Evolutionary conservation across 64 coral and sea anemone species (phyloP), one percentile per base, ranked within the genome.

Genomic region (Cladopsammia gracilis): DNA sequence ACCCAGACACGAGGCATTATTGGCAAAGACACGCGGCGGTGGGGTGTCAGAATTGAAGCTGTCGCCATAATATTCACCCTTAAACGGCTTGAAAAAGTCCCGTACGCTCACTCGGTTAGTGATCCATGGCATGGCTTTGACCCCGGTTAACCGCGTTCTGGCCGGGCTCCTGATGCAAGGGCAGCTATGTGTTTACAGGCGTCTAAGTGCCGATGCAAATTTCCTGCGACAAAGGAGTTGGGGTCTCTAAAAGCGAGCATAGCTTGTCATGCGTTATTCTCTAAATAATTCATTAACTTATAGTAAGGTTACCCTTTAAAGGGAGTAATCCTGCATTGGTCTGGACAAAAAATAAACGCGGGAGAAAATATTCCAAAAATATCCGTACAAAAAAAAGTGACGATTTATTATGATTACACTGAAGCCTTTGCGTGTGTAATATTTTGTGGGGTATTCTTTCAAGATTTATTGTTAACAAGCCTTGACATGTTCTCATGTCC

Each of bases 41-140:
- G 83, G 83, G 0, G 66, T 5, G 15, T 70, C 62, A 4, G 62
- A 49, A 65, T 86, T 6, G 66, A 48, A 86, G 66, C 8, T 10
- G 3, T 84, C 80, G 4, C 80, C 14, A 4, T 12, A 10, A 82
- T 5, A 78, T 0, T 25, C 6, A 43, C 16, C 6, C 53, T n/a
- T 43, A 61, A 83, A 61, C 52, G 53, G 79, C 3, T 83, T 22
- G 56, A 83, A 83, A 61, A 54, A 83, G 3, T 62, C 26, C 7
- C 1, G 43, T 20, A 83, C 56, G 45, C 4, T 3, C 19, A 83
- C 79, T 61, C 60, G 24, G 60, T 60, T 19, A 25, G 13, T 34
- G 23, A 83, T 83, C 79, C 79, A 60, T 12, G 7, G 18, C 34
- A 83, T n/a, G n/a, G n/a, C n/a, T n/a, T n/a, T n/a, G n/a, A n/a